Conservation (phyloP, 2,888 invertebrate genomes). For the Macrophya alboannulata region DNA sequence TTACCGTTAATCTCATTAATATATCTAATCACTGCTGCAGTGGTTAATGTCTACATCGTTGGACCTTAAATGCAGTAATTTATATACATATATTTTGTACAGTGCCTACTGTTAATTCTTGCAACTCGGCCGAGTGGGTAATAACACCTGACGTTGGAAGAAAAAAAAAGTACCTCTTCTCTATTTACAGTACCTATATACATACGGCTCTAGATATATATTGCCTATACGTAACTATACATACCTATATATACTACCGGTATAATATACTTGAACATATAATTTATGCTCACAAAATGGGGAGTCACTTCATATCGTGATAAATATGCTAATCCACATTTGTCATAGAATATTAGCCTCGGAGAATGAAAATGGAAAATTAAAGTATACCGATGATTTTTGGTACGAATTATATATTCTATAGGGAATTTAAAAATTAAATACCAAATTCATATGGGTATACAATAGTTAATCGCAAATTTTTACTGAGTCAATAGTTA, state of each 20-base stretch:
- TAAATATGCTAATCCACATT: neutral
- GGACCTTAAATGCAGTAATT: conserved; percentile 5
- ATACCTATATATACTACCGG: neutral
- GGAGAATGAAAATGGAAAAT: neutral
- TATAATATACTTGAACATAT: neutral
- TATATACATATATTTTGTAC: neutral
- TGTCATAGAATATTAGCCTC: neutral
- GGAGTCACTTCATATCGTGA: conserved; percentile 28
- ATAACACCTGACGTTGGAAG: neutral
- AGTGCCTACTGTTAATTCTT: neutral
- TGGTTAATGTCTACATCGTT: neutral
- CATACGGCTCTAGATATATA: neutral
- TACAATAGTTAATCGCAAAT: too few species aligned
- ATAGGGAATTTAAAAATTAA: too few species aligned
- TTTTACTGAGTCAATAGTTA: too few species aligned
- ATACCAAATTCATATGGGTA: too few species aligned
- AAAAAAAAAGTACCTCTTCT: neutral
- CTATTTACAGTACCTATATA: neutral
- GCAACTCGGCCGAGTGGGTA: neutral
- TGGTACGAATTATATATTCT: neutral
- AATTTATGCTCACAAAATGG: neutral
- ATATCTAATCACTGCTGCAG: neutral
- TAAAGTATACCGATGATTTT: neutral
- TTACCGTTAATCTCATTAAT: neutral
- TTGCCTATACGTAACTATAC: too few species aligned